A percentile compares a stretch with the other conserved stretches of the same genome.
Conservation (phyloP, 2,113 vertebrate genomes). For the Hypocryptadius cinnamomeus region DNA sequence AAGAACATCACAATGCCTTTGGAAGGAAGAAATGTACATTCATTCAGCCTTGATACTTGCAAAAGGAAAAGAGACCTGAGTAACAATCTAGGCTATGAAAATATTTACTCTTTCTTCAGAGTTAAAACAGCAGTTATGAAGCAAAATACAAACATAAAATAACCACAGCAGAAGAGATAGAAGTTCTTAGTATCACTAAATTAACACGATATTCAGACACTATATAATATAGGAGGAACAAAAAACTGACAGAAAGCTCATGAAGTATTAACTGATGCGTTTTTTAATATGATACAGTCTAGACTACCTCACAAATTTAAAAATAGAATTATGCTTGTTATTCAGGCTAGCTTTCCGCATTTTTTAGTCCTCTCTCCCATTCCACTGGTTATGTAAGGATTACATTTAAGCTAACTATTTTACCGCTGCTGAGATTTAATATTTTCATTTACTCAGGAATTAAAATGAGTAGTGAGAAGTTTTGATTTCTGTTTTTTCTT, state of each 20-base stretch:
- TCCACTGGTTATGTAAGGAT: neutral
- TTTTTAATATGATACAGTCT: constrained; percentile 1
- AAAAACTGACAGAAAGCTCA: constrained; percentile 31
- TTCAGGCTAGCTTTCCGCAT: neutral
- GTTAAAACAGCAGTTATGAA: neutral
- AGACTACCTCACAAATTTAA: constrained; percentile 15
- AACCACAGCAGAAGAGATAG: neutral
- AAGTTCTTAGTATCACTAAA: neutral
- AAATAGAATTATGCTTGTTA: neutral
- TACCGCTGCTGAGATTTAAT: constrained; percentile 28
- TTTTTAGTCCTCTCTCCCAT: neutral
- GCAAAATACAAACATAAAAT: constrained; percentile 15
- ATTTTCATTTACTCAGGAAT: constrained; percentile 63
- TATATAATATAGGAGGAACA: neutral
- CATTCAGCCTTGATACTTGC: neutral
- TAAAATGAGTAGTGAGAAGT: constrained; percentile 49
- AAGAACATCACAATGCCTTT: neutral
- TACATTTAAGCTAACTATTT: constrained; percentile 17
- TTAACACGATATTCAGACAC: neutral
- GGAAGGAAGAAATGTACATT: constrained; percentile 2
- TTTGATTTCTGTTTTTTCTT: constrained; percentile 65
- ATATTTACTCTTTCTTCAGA: neutral
- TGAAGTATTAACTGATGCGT: neutral
- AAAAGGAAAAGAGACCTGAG: neutral
- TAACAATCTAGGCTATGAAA: neutral